These are phyloP conservation scores for Aquatica leii DNA, from an alignment of 2,888 invertebrate species.

Conservation along the genomic window DNA sequence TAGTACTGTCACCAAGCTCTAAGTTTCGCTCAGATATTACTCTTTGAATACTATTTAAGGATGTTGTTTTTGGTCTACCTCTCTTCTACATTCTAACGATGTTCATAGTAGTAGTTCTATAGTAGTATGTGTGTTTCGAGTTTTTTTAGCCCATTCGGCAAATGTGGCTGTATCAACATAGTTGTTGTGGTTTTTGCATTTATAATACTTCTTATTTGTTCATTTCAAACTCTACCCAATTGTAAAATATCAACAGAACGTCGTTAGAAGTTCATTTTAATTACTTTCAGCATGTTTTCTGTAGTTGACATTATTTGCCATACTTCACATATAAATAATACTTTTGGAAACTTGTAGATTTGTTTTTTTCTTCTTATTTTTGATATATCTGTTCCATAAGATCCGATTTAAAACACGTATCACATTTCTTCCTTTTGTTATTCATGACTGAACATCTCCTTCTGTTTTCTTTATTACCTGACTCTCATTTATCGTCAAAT, in stretches of 20 bases:
- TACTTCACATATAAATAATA: constrained; percentile 16
- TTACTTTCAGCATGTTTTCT: constrained; percentile 14
- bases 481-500: no score
- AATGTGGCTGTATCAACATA: constrained; percentile 3
- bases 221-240: constrained; percentile 5
- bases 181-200: constrained; percentile 7
- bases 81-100: constrained; percentile 1
- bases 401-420: constrained; percentile 15
- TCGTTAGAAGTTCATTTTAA: constrained; percentile 11
- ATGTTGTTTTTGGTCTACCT: background rate
- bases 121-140: constrained; percentile 10
- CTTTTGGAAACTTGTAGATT: constrained; percentile 14
- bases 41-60: background rate
- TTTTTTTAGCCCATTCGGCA: constrained; percentile 3
- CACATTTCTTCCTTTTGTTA: constrained; percentile 4
- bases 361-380: constrained; percentile 19
- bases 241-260: constrained; percentile 7
- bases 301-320: constrained; percentile 8
- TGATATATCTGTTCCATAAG: constrained; percentile 12
- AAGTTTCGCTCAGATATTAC: background rate
- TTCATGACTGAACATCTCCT: constrained; percentile 5
- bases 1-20: background rate
- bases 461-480: constrained; percentile 11
- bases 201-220: constrained; percentile 11
- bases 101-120: no score